Base-by-base conservation (phyloP, 2,113 vertebrate genomes). In the Corvus hawaiiensis region DNA sequence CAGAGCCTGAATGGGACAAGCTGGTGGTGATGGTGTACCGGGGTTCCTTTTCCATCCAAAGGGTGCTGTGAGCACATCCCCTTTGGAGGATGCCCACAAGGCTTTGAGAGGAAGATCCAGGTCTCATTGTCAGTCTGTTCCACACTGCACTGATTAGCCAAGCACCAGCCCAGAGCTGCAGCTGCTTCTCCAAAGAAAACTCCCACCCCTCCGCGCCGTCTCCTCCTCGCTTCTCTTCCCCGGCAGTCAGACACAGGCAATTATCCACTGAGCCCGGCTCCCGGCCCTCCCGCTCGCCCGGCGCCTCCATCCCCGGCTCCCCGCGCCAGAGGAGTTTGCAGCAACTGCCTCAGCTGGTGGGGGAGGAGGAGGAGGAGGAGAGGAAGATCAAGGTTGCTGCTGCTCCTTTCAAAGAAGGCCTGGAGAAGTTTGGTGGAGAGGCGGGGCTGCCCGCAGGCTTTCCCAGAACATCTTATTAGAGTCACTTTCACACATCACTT, bases 401-500 rank as follows among this genome's bases (percentile, higher is more conserved):
- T 66, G 77, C 83, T 95, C 67, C 88, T 87, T 96, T 95, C 76
- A 95, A 94, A 96, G 80, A 71, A 89, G 66, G 78, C 55, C 91
- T 39, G 85, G 59, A 94, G 91, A 95, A 92, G 87, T 88, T 87
- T 46, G 94, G 85, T 27, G 27, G 81, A 66, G 94, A 93, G 92
- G 94, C 46, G 69, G 92, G 11, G 78, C 93, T 74, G 95, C 80
- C 90, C 17, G 61, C 75, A 84, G 78, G 67, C 77, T 96, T 95
- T 89, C 92, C 95, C 77, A 43, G 92, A 93, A 94, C 81, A 21
- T 67, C 94, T 96, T 89, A 91, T 95, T 94, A 95, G 84, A 95
- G 96, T 97, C 95, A 95, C 97, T 97, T 97, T 96, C 95, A 96
- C 95, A 96, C 95, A 95, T 91, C 91, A 21, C 71, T 97, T 97